These are phyloP conservation scores for Chromobotia macracanthus DNA, from an alignment of 2,797 vertebrate genomes.

Conservation along the genomic window DNA sequence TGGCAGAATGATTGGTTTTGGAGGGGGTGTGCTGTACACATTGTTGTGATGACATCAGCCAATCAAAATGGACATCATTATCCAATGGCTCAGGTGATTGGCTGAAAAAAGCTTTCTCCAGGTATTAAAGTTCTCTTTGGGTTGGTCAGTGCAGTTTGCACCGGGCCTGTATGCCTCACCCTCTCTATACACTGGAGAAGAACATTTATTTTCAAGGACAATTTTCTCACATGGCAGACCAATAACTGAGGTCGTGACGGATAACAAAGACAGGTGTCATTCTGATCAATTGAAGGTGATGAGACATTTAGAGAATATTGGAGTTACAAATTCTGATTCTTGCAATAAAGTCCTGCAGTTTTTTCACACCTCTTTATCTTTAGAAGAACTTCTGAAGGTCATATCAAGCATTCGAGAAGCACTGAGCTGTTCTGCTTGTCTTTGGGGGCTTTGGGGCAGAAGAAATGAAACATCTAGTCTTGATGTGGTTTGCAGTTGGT, in stretches of 20 bases:
- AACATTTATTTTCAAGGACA: conserved; percentile 34
- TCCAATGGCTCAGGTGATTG: not conserved
- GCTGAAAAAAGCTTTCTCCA: not conserved
- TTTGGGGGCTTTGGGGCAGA: conserved; percentile 25
- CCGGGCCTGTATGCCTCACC: not conserved
- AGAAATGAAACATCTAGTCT: conserved; percentile 29
- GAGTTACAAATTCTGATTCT: conserved; percentile 41
- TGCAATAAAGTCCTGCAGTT: not conserved
- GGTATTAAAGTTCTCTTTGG: not conserved
- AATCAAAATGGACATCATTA: not conserved
- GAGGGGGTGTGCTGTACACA: not conserved
- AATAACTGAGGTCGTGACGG: conserved; percentile 37
- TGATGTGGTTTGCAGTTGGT: conserved; percentile 7
- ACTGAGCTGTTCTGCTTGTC: conserved; percentile 10
- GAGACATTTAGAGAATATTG: conserved; percentile 20
- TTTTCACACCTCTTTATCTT: conserved; percentile 17
- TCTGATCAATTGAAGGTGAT: conserved; percentile 16
- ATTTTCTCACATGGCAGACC: conserved; percentile 30
- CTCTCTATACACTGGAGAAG: conserved; percentile 25
- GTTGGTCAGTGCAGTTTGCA: not conserved
- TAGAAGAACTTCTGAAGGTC: conserved; percentile 40
- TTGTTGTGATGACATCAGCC: not conserved
- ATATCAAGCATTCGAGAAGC: conserved; percentile 6
- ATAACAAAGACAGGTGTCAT: conserved; percentile 45
- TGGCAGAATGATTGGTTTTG: not conserved